Evolutionary conservation across 2,797 vertebrate species (phyloP), one percentile per base, ranked within the genome.

Genomic region (Hephaestus fuliginosus): DNA sequence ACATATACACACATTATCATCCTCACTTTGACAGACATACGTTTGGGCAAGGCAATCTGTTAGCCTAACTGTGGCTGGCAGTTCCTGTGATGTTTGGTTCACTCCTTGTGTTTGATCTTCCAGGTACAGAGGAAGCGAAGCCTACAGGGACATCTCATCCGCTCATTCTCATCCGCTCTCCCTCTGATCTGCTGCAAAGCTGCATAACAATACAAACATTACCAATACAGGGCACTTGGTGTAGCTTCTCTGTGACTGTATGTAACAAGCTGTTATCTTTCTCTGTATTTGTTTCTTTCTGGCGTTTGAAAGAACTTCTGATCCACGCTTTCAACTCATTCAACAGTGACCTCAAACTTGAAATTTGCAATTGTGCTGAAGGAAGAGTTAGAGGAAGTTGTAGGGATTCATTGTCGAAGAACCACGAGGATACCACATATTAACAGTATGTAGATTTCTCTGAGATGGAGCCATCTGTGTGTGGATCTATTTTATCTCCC

Each of bases 41-140:
- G 85, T 91, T 90, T 78, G 44, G 77, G 79, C 82, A 81, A 86
- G 78, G 63, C 80, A 89, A 91, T 92, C 82, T 89, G 90, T 92
- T 89, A 86, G 48, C 36, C 74, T 92, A 93, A 95, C 81, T 48
- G 79, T 52, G 33, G 74, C 87, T 90, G 95, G 91, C 91, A 53
- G 83, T 61, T 82, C 63, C 80, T 92, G 87, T 91, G 91, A 91
- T 93, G 84, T 83, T 67, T 52, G 53, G 65, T 82, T 92, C 89
- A 3, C 82, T 22, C 46, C 55, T 60, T 66, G 86, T 53, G 70
- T 94, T 94, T 95, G 94, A 95, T 94, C 90, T 70, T 78, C 10
- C 84, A 92, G 90, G 90, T 91, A 89, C 84, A 86, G 80, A 81
- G 88, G 85, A 93, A 91, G 86, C 5, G 22, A 70, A 74, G 86